Base-by-base conservation (phyloP, 2,797 vertebrate genomes). In the Sebastes jordani region DNA sequence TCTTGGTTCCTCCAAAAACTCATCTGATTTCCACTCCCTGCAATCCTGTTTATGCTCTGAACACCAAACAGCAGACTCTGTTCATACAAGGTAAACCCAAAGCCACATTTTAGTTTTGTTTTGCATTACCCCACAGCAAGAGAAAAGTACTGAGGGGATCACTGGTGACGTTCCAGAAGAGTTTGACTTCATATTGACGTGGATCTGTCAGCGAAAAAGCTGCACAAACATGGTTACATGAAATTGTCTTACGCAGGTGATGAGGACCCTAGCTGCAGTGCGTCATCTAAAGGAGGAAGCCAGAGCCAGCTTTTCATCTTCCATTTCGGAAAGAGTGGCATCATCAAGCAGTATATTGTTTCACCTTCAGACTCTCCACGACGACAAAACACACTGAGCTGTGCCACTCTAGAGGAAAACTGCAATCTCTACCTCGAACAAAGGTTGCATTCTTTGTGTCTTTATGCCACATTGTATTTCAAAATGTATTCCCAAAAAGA, bases 391-490 rank as follows among this genome's bases (percentile, higher is more conserved):
- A 25, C 20, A 34, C 46, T 22, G 11, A 69, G 73, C 64, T 32
- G 38, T 52, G 29, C 8, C 13, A 73, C 55, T 29, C 72, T 88
- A 20, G 82, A 93, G 59, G 88, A 92, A 80, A 49, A 61, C 61
- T 94, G 88, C 63, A 83, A 90, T 46, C 54, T 82, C 46, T 94
- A 93, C 78, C 88, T 94, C 32, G 79, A 88, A 62, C 83, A 94
- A 71, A 93, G 94, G 93, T 95, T 68, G 80, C 23, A 4, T 77
- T 14, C 6, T 22, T 59, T 55, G 7, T 27, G 7, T 63, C 29
- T 52, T 65, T 27, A 10, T 13, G 1, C 8, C 18, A 11, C 38
- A 42, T 42, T 42, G 14, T 42, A 42, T 42, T 42, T 42, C 14
- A 42, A 42, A 42, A 42, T 42, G 38, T 42, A 42, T 42, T 42